Evolutionary conservation across 30 jellyfish, hydroid and myxozoan genomes (phyloP), one percentile per base, ranked within the genome.

Genomic region (Aurelia aurita complex sp. Pacific): DNA sequence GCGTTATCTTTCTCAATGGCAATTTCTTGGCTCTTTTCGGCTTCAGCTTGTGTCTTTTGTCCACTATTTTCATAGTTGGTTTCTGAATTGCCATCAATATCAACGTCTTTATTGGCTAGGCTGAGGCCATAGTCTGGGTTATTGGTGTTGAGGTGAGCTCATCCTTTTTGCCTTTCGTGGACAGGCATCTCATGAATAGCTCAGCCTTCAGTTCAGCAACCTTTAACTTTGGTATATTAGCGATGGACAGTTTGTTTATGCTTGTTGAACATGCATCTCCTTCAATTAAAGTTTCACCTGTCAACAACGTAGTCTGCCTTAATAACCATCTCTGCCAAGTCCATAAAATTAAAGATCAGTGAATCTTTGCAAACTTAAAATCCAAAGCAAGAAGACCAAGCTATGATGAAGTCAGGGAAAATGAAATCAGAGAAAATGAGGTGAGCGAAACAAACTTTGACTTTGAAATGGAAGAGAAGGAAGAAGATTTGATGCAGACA

Each of bases 1-100:
- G 78, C 14, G 8, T 67, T 67, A 67, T 36, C 54, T 67, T 67
- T 67, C 14, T 32, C 78, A 67, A 65, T 67, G 78, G 14, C 5
- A 32, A 67, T 65, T 67, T 67, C 78, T 67, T n/a, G 46, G 14
- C 78, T 67, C 78, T 67, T 65, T 23, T 67, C 66, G 5, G 50
- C 50, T 38, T 5, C 50, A 67, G 78, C 78, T 67, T 67, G 35
- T 67, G 78, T 4, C 64, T 2, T 67, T 67, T 67, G 78, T 65
- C 50, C 54, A 32, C 78, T 23, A 67, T 10, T 67, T 67, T 67
- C 54, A 67, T 67, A 2, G 50, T 67, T 12, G 78, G 54, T 67
- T 67, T 38, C 50, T 38, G 50, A 38, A 38, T 38, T 5, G 50
- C 50, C 50, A 5, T 5, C 50, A 38, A 38, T 23, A 23, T 23